Conservation (phyloP, 2,888 invertebrate genomes). For the Spisula subtruncata region DNA sequence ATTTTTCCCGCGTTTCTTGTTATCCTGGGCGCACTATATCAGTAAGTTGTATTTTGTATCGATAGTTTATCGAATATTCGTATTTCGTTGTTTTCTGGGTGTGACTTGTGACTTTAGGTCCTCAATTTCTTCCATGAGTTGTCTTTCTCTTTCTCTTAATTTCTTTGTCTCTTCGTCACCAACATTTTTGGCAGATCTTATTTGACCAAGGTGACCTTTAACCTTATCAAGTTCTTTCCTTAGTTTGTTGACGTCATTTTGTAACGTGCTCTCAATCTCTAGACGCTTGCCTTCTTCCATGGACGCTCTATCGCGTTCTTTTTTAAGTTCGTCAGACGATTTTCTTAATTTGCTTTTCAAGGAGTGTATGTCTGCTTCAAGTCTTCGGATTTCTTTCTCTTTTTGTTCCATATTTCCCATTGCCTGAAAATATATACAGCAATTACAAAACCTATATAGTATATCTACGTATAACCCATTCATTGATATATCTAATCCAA, state of each 20-base stretch:
- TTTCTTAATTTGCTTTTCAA: constrained; percentile 70
- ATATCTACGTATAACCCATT: too few relatives aligned
- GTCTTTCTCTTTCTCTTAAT: constrained; percentile 73
- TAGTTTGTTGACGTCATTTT: constrained; percentile 71
- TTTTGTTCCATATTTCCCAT: constrained; percentile 71
- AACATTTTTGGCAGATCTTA: constrained; percentile 76
- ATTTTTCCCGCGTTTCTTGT: too few relatives aligned
- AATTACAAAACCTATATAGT: background rate
- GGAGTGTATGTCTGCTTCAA: constrained; percentile 70
- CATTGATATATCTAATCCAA: too few relatives aligned
- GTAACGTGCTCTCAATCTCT: constrained; percentile 71
- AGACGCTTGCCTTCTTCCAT: constrained; percentile 71
- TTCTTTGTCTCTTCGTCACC: constrained; percentile 76
- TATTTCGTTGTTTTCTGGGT: constrained; percentile 50
- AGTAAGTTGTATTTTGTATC: too few relatives aligned
- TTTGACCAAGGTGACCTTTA: constrained; percentile 75
- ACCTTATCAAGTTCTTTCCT: constrained; percentile 73
- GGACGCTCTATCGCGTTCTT: constrained; percentile 70
- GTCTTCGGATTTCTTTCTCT: constrained; percentile 72
- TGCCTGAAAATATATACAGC: constrained; percentile 48
- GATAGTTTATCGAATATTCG: constrained; percentile 31
- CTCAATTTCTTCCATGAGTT: constrained; percentile 73
- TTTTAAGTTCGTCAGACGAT: constrained; percentile 68
- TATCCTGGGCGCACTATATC: too few relatives aligned
- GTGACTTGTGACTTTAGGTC: constrained; percentile 66